Percentiles rank a stretch among this genome's conserved stretches.
Conservation (phyloP, 2,888 invertebrate species). For the Portevinia maculata region DNA sequence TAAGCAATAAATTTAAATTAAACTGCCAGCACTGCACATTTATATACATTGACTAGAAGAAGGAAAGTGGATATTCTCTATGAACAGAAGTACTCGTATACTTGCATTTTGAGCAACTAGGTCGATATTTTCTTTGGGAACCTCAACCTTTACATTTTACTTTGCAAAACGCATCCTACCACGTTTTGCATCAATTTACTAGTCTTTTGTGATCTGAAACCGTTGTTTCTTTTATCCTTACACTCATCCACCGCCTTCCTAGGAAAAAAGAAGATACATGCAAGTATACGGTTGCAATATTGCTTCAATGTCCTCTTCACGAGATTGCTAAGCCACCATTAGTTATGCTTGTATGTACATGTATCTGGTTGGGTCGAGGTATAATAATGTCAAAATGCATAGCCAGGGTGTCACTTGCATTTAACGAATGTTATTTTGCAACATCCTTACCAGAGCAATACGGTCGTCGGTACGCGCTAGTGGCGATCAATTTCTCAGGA, state of each 20-base stretch:
- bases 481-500: constrained; percentile 11
- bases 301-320: constrained; percentile 4
- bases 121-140: constrained; percentile 5
- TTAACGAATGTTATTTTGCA: neutral
- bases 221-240: neutral
- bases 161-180: constrained; percentile 18
- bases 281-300: constrained; percentile 17
- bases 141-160: constrained; percentile 12
- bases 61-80: constrained; percentile 2
- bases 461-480: neutral
- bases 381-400: constrained; percentile 3
- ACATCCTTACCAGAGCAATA: neutral
- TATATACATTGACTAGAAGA: constrained; percentile 1
- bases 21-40: constrained; percentile 20
- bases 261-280: neutral
- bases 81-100: no score
- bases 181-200: constrained; percentile 29
- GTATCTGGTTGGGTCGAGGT: no score
- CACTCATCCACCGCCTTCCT: neutral
- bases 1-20: constrained; percentile 59
- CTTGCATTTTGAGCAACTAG: neutral
- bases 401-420: neutral
- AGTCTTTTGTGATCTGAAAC: constrained; percentile 29
- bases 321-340: constrained; percentile 1
- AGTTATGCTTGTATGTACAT: neutral